Evolutionary conservation across 2,888 invertebrate genomes (phyloP).

Genomic region (Hemithea aestivaria): DNA sequence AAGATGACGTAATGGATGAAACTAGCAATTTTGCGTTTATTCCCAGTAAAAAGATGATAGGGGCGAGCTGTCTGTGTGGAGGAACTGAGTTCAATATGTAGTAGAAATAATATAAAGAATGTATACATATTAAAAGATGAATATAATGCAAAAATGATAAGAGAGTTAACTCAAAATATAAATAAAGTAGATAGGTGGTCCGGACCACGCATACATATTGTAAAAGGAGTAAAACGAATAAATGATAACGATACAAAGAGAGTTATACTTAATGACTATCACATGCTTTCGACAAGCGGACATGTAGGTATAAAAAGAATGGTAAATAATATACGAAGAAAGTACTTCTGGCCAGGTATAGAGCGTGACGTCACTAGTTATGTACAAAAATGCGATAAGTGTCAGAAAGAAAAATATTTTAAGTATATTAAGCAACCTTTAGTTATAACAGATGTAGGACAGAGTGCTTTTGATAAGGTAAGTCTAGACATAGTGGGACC

Average conservation of each 20-base stretch:
- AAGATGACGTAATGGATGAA: background rate
- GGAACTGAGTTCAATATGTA: slow-evolving; percentile 2
- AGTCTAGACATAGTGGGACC: too few relatives aligned
- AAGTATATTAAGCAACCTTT: background rate
- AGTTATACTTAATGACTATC: slow-evolving; percentile 1
- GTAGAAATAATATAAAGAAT: background rate
- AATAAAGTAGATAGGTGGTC: background rate
- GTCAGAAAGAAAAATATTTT: slow-evolving; percentile 1
- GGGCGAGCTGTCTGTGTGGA: slow-evolving; percentile 3
- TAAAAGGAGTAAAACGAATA: background rate
- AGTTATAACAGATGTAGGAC: background rate
- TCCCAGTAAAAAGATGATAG: background rate
- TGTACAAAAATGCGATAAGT: background rate
- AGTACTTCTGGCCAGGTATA: too few relatives aligned
- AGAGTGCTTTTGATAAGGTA: background rate
- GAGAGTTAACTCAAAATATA: background rate
- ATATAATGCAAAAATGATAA: background rate
- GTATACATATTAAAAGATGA: background rate
- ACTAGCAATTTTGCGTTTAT: slow-evolving; percentile 1
- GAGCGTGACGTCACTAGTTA: background rate
- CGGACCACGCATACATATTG: slow-evolving; percentile 1
- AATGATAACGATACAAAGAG: background rate
- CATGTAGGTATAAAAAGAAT: background rate
- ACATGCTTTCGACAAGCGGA: background rate
- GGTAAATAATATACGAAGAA: background rate